A percentile compares a stretch with the other conserved stretches of the same genome.
phyloP scores from a whole-genome alignment of 2,888 invertebrate species.

The Pammene fasciana region DNA sequence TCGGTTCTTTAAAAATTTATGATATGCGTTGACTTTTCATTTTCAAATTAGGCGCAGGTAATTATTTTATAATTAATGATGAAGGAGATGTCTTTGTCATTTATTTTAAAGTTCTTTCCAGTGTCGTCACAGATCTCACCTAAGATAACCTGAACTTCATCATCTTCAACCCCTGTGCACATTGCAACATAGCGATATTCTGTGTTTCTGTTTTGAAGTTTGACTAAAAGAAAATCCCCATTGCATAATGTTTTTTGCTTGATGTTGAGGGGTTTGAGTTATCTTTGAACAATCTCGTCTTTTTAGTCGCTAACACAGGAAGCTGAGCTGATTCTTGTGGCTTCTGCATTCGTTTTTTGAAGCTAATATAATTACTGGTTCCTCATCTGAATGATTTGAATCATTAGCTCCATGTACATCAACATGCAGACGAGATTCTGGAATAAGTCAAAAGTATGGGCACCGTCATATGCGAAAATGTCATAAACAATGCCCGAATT shows the following conservation, averaged over 20 bases:
- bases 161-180: background rate
- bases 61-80: constrained; percentile 39
- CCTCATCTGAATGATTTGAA: too few species aligned
- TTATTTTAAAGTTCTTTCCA: constrained; percentile 42
- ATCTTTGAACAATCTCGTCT: too few species aligned
- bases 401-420: too few species aligned
- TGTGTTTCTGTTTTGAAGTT: constrained; percentile 39
- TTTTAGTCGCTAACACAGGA: too few species aligned
- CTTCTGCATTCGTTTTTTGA: too few species aligned
- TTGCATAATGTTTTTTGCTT: constrained; percentile 38
- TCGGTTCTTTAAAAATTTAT: background rate
- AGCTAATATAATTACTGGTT: too few species aligned
- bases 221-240: constrained; percentile 35
- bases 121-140: constrained; percentile 6
- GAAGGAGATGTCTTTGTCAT: constrained; percentile 42
- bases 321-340: too few species aligned
- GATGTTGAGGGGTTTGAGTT: constrained; percentile 10
- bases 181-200: constrained; percentile 41
- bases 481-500: constrained; percentile 41
- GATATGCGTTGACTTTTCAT: constrained; percentile 26
- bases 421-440: too few species aligned
- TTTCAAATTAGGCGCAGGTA: constrained; percentile 41
- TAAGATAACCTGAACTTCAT: background rate
- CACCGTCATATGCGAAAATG: constrained; percentile 43
- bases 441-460: constrained; percentile 35